These are phyloP conservation scores for Chymomyza costata DNA, from an alignment of 1,140 invertebrate species.

Conservation along the genomic window DNA sequence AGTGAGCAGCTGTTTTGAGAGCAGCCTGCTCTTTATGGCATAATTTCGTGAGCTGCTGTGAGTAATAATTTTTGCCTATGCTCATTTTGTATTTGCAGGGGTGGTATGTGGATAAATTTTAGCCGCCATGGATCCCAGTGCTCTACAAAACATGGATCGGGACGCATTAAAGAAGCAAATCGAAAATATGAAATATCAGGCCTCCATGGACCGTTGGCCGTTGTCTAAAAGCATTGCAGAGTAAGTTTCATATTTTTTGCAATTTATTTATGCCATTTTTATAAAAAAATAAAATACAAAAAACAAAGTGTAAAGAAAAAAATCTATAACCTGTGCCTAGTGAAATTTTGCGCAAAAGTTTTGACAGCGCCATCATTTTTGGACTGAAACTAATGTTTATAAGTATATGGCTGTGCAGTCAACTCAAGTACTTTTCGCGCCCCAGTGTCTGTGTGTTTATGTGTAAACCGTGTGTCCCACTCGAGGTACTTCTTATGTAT, in stretches of 20 bases:
- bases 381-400: conserved; percentile 3
- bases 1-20: conserved; percentile 42
- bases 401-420: conserved; percentile 1
- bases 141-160: conserved; percentile 95
- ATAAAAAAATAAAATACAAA: background rate
- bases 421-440: no score
- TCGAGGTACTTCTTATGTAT: no score
- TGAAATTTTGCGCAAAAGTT: background rate
- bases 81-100: conserved; percentile 62
- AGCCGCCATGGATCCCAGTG: conserved; percentile 90
- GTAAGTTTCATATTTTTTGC: conserved; percentile 82
- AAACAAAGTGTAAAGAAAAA: background rate
- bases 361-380: no score
- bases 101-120: conserved; percentile 75
- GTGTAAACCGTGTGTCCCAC: no score
- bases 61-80: conserved; percentile 13
- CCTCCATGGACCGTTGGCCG: conserved; percentile 96
- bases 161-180: conserved; percentile 97
- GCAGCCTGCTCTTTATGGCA: no score
- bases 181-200: conserved; percentile 97
- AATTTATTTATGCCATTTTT: background rate
- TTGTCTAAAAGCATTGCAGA: conserved; percentile 94
- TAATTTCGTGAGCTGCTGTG: no score
- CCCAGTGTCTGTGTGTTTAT: conserved; percentile 1
- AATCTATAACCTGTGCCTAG: background rate